Conservation (phyloP, 2,797 vertebrate species). For the Oreortyx pictus region DNA sequence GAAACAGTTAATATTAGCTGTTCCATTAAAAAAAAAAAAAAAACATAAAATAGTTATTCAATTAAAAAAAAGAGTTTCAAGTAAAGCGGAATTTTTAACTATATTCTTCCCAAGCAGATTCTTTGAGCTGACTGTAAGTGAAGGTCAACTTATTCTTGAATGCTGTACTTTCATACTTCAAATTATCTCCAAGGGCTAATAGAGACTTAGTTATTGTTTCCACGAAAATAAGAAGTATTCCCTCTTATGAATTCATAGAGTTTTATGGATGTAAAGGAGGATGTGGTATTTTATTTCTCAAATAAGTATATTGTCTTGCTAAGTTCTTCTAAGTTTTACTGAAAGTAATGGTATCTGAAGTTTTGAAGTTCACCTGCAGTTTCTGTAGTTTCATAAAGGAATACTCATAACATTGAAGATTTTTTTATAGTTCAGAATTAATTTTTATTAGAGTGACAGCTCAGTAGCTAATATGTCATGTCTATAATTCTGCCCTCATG, state of each 20-base stretch:
- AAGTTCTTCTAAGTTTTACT: background rate
- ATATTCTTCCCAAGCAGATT: background rate
- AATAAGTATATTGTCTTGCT: background rate
- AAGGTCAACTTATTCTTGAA: background rate
- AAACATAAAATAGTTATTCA: background rate
- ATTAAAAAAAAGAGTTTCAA: background rate
- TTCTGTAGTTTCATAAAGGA: background rate
- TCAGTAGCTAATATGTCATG: background rate
- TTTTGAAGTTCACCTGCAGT: background rate
- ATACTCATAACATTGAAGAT: background rate
- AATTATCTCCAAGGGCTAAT: background rate
- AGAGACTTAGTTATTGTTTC: background rate
- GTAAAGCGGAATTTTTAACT: background rate
- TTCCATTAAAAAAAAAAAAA: background rate
- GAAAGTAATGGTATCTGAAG: background rate
- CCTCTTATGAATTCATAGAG: background rate
- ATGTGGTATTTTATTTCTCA: background rate
- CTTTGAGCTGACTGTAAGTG: background rate
- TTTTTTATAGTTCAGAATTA: background rate
- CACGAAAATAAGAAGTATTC: background rate
- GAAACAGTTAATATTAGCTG: background rate
- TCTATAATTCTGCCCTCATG: background rate
- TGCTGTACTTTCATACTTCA: background rate
- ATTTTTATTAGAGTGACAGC: background rate
- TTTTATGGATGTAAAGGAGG: background rate